Conservation (phyloP, 2,797 vertebrate species). For the Anabas testudineus region DNA sequence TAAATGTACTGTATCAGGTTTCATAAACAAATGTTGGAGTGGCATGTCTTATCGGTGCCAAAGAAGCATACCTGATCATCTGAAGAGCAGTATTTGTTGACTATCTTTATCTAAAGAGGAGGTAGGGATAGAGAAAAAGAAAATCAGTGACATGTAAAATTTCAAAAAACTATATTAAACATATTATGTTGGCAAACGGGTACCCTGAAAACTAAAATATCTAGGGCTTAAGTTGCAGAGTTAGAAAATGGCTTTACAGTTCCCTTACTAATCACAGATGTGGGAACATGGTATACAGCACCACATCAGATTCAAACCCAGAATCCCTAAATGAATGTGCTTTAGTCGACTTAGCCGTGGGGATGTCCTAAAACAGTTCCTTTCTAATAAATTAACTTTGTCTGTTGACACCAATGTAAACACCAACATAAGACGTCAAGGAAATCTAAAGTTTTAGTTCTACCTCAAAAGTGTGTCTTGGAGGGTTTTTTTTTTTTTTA, state of each 20-base stretch:
- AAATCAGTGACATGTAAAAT: not conserved
- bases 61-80: slow-evolving; percentile 70
- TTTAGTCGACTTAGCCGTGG: not conserved
- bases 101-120: slow-evolving; percentile 71
- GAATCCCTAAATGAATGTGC: too few relatives aligned
- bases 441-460: not conserved
- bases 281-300: too few relatives aligned
- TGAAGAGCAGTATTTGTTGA: slow-evolving; percentile 73
- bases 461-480: not conserved
- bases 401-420: not conserved
- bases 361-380: too few relatives aligned
- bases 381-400: not conserved
- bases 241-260: too few relatives aligned
- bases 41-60: not conserved
- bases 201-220: too few relatives aligned
- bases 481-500: not conserved
- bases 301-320: too few relatives aligned
- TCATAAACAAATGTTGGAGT: not conserved
- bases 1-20: not conserved
- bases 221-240: too few relatives aligned
- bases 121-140: slow-evolving; percentile 6
- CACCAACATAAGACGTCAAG: not conserved
- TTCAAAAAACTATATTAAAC: not conserved
- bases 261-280: not conserved
- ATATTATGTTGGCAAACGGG: not conserved